phyloP scores from a whole-genome alignment of 1,140 invertebrate genomes.

The Hyles euphorbiae region DNA sequence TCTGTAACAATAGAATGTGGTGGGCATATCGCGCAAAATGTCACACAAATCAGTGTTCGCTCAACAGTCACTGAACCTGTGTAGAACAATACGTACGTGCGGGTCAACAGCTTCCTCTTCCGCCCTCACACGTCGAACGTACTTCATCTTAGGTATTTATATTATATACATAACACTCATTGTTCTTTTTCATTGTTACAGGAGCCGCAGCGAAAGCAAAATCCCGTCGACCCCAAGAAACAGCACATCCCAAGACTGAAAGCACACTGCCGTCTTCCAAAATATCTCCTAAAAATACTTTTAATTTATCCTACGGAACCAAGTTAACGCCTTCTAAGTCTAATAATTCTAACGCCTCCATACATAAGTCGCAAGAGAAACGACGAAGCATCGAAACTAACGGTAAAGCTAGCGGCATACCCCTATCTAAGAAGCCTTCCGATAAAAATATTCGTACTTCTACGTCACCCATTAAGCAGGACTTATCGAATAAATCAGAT shows the following conservation, averaged over 20 bases:
- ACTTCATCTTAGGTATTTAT: background rate
- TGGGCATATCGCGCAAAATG: slow-evolving; percentile 40
- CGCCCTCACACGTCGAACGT: slow-evolving; percentile 18
- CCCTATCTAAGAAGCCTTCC: slow-evolving; percentile 55
- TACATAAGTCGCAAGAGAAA: slow-evolving; percentile 46
- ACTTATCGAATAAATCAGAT: slow-evolving; percentile 43
- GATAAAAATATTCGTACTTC: slow-evolving; percentile 47
- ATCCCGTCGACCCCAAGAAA: slow-evolving; percentile 57
- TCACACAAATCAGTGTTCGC: slow-evolving; percentile 40
- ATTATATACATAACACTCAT: background rate
- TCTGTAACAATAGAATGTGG: slow-evolving; percentile 37
- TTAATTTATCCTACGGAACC: slow-evolving; percentile 54
- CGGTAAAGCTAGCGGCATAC: slow-evolving; percentile 62
- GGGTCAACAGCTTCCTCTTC: slow-evolving; percentile 53
- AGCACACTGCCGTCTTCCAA: slow-evolving; percentile 63
- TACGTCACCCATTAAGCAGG: slow-evolving; percentile 54
- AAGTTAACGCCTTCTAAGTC: slow-evolving; percentile 46
- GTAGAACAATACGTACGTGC: slow-evolving; percentile 50
- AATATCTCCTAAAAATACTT: slow-evolving; percentile 57
- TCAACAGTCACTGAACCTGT: slow-evolving; percentile 57
- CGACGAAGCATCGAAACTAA: slow-evolving; percentile 49
- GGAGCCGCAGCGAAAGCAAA: slow-evolving; percentile 51
- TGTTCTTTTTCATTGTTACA: slow-evolving; percentile 54
- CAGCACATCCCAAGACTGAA: slow-evolving; percentile 58
- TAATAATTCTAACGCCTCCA: slow-evolving; percentile 27